These are phyloP conservation scores for Bombus huntii DNA, from an alignment of 1,140 invertebrate species.

Conservation along the genomic window DNA sequence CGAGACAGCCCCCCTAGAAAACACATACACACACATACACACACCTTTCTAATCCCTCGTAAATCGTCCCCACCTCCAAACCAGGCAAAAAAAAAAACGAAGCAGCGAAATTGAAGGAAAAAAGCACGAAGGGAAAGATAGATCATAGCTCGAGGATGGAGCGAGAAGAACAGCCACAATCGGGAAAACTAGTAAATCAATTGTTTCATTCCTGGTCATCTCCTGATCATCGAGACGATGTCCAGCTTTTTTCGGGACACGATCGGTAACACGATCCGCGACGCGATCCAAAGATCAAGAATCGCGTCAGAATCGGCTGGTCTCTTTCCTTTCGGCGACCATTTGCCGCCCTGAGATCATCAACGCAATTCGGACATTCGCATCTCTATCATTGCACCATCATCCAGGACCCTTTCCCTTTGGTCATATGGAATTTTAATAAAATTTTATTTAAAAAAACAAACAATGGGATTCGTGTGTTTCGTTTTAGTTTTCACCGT, in stretches of 20 bases:
- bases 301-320: conserved; percentile 4
- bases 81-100: not conserved
- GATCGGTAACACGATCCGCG: not conserved
- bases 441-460: conserved; percentile 77
- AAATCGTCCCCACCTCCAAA: conserved; percentile 33
- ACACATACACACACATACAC: conserved; percentile 19
- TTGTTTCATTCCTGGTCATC: not conserved
- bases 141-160: conserved; percentile 28
- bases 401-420: conserved; percentile 58
- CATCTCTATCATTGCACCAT: conserved; percentile 61
- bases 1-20: conserved; percentile 54
- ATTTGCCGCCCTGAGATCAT: conserved; percentile 28
- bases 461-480: not conserved
- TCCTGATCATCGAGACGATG: not conserved
- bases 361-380: conserved; percentile 49
- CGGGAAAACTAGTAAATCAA: too few relatives aligned
- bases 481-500: not conserved
- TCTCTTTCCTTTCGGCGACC: conserved; percentile 1
- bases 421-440: conserved; percentile 75
- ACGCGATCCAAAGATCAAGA: not conserved
- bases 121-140: conserved; percentile 24
- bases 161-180: not conserved
- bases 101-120: not conserved
- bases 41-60: conserved; percentile 29
- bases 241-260: not conserved